Evolutionary conservation across 2,888 invertebrate genomes (phyloP), one percentile per base, ranked within the genome.

Genomic region (Linyphia triangularis): DNA sequence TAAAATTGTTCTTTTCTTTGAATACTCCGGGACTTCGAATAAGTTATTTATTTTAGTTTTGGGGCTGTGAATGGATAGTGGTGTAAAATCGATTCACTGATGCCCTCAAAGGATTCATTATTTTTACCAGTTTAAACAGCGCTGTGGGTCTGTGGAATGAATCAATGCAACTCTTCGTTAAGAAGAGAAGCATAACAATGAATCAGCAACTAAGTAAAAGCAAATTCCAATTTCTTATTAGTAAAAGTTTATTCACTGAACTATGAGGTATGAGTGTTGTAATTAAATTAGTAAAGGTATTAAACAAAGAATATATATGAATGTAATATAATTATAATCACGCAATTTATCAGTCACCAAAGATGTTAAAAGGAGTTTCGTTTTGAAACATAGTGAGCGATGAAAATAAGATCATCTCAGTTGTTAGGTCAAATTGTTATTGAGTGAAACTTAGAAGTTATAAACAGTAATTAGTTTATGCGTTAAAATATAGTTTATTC

Each of bases 31-130:
- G 10, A 57, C 73, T 33, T 43, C 24, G 57, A 57, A 59, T 57
- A 57, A 73, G 24, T 28, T 73, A 73, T 73, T 73, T 57, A 73
- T 73, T 73, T 57, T n/a, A 40, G 26, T 59, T 73, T 40, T 73
- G 3, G 43, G 16, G 30, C 30, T n/a, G 24, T 43, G 57, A 59
- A 73, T 43, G 9, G 30, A 43, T 57, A 73, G 57, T 57, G 73
- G 57, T 30, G 28, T 30, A 30, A 57, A 30, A 73, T 73, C 73
- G 73, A 73, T 73, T 57, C 73, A 33, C 19, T 19, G 30, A 28
- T 19, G 73, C 57, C 30, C 30, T 30, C 19, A 7, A n/a, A 57
- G 30, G 57, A 59, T 57, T 73, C 57, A 30, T 57, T 59, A 73
- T 73, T 30, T 73, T 30, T 73, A 57, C 28, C 73, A 24, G 28